Evolutionary conservation across 2,888 invertebrate genomes (phyloP).

Genomic region (Microctonus brassicae): DNA sequence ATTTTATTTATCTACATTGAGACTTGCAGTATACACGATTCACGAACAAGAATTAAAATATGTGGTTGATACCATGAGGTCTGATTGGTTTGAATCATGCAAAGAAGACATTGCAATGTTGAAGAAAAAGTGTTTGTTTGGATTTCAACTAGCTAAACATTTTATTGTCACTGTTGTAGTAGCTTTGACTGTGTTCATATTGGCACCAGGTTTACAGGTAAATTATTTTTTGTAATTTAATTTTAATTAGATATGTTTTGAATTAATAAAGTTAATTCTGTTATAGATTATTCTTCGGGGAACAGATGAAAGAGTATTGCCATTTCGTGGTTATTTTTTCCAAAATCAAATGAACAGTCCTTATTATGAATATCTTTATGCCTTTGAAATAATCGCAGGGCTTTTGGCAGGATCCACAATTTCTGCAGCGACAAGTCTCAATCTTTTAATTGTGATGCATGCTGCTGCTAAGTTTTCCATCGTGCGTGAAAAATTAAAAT

Average conservation of each 20-base stretch:
- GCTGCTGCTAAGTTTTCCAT: constrained; percentile 59
- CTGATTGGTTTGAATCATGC: constrained; percentile 54
- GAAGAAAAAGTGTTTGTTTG: constrained; percentile 50
- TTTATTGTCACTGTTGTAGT: constrained; percentile 54
- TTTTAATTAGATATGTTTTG: not conserved
- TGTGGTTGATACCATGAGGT: constrained; percentile 54
- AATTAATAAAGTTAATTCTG: constrained; percentile 1
- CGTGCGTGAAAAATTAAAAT: constrained; percentile 50
- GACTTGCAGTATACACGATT: constrained; percentile 49
- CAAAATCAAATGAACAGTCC: constrained; percentile 53
- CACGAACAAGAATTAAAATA: constrained; percentile 52
- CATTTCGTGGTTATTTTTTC: constrained; percentile 57
- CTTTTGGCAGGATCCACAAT: constrained; percentile 50
- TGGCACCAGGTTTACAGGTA: constrained; percentile 55
- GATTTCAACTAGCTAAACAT: constrained; percentile 54
- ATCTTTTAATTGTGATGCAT: constrained; percentile 56
- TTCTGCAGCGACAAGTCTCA: constrained; percentile 55
- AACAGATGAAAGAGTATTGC: constrained; percentile 45
- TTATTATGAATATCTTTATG: constrained; percentile 50
- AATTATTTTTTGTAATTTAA: constrained; percentile 24
- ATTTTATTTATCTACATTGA: constrained; percentile 50
- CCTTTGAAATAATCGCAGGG: constrained; percentile 48
- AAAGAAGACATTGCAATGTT: constrained; percentile 47
- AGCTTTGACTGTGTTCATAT: constrained; percentile 44
- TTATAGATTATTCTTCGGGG: constrained; percentile 47